A percentile compares a stretch with the other conserved stretches of the same genome.
Conservation (phyloP, 2,797 vertebrate genomes). For the Remorina albescens region DNA sequence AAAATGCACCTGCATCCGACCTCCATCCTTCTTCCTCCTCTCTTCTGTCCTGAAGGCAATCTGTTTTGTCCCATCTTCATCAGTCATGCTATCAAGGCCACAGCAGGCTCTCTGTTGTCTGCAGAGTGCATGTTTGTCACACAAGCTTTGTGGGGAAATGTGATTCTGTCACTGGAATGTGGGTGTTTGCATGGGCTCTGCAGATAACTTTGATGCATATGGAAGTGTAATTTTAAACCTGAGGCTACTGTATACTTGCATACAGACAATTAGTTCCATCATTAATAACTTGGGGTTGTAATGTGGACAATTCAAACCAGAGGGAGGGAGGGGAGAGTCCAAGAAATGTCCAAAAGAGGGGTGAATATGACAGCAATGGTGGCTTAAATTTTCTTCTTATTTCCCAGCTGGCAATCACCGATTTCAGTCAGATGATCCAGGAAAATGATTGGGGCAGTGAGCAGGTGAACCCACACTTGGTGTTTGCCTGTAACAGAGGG, state of each 20-base stretch:
- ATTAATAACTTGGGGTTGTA: neutral
- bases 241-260: neutral
- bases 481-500: neutral
- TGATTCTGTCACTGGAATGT: constrained; percentile 1
- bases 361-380: no score
- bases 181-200: constrained; percentile 18
- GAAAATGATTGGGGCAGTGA: neutral
- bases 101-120: constrained; percentile 14
- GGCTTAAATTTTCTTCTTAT: neutral
- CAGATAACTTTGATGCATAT: constrained; percentile 22
- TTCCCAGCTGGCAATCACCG: neutral
- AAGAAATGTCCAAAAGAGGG: no score
- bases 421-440: neutral
- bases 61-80: constrained; percentile 45
- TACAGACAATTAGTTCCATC: neutral
- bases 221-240: no score
- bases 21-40: constrained; percentile 22
- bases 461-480: neutral
- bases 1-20: constrained; percentile 29
- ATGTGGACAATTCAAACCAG: neutral
- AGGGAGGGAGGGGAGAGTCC: neutral
- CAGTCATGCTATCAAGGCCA: constrained; percentile 30
- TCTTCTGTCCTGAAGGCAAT: constrained; percentile 40
- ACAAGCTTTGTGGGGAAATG: constrained; percentile 28
- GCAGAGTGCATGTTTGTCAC: constrained; percentile 29